A percentile compares a stretch with the other conserved stretches of the same genome.
phyloP scores from a whole-genome alignment of 2,888 invertebrate genomes.

The Amphipoea oculea region DNA sequence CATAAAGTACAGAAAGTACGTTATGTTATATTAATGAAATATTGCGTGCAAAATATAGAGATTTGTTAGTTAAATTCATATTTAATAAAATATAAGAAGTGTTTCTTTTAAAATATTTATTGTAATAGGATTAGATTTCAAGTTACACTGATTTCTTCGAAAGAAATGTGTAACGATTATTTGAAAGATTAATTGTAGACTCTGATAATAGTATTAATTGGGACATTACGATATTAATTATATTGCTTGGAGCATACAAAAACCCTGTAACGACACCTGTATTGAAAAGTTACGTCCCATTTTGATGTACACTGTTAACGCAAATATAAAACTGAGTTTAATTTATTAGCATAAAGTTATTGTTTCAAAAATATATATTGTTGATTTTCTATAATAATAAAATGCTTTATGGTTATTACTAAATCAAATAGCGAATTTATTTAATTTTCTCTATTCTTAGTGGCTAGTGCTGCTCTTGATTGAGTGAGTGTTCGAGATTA shows the following conservation, averaged over 20 bases:
- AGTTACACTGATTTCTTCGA: slow-evolving; percentile 51
- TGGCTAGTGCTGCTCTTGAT: slow-evolving; percentile 80
- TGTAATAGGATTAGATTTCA: slow-evolving; percentile 53
- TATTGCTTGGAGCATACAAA: slow-evolving; percentile 33
- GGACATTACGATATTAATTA: slow-evolving; percentile 26
- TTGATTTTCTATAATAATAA: slow-evolving; percentile 66
- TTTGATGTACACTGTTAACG: slow-evolving; percentile 38
- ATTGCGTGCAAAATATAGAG: slow-evolving; percentile 48
- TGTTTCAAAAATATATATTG: slow-evolving; percentile 62
- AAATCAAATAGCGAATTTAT: slow-evolving; percentile 56
- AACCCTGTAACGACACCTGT: slow-evolving; percentile 7
- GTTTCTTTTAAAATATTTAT: slow-evolving; percentile 61
- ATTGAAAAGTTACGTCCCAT: slow-evolving; percentile 40
- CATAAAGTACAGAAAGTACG: slow-evolving; percentile 44
- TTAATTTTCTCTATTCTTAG: slow-evolving; percentile 66
- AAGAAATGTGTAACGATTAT: slow-evolving; percentile 52
- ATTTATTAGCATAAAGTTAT: slow-evolving; percentile 54
- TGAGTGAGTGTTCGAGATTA: slow-evolving; percentile 76
- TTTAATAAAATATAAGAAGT: slow-evolving; percentile 53
- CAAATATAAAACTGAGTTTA: slow-evolving; percentile 40
- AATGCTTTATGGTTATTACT: slow-evolving; percentile 52
- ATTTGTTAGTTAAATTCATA: slow-evolving; percentile 61
- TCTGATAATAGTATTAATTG: slow-evolving; percentile 37
- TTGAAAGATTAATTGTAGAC: slow-evolving; percentile 31
- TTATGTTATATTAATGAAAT: slow-evolving; percentile 49